phyloP scores from a whole-genome alignment of 2,888 invertebrate species.

The Tupiocoris notatus region DNA sequence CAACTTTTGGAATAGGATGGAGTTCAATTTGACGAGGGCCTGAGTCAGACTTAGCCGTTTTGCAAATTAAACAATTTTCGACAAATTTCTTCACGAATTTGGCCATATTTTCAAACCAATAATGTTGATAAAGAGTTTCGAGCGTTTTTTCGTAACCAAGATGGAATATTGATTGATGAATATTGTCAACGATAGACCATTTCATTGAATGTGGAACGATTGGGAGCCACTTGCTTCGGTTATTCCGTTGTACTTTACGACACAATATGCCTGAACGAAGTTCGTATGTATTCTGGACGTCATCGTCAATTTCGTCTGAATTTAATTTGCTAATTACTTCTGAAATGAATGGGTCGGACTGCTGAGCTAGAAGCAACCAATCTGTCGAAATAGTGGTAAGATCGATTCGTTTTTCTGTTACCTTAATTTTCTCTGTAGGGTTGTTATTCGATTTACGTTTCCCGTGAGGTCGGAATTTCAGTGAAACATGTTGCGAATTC shows the following conservation, averaged over 20 bases:
- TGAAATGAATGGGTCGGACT: neutral
- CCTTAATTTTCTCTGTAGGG: neutral
- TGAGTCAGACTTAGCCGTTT: no score
- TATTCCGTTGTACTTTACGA: conserved; percentile 49
- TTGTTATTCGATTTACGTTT: neutral
- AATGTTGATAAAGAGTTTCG: conserved; percentile 16
- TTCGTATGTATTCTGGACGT: conserved; percentile 38
- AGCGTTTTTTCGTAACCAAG: conserved; percentile 17
- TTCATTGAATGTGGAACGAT: conserved; percentile 43
- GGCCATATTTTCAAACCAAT: conserved; percentile 25
- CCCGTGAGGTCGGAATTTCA: conserved; percentile 11
- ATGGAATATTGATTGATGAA: conserved; percentile 35
- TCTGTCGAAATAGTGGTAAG: conserved; percentile 7
- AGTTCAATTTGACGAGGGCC: neutral
- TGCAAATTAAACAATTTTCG: no score
- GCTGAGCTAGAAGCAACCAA: conserved; percentile 17
- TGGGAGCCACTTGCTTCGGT: conserved; percentile 1
- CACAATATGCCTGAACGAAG: conserved; percentile 40
- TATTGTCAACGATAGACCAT: conserved; percentile 51
- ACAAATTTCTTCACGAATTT: no score
- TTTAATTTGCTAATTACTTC: conserved; percentile 12
- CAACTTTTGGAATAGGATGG: neutral
- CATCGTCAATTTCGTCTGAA: conserved; percentile 2
- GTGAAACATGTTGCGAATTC: no score
- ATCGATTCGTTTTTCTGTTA: neutral